Percentiles rank a stretch among this genome's conserved stretches.
These are phyloP conservation scores for Uropsilus gracilis DNA, from an alignment of 2,113 vertebrate species.

Conservation along the genomic window DNA sequence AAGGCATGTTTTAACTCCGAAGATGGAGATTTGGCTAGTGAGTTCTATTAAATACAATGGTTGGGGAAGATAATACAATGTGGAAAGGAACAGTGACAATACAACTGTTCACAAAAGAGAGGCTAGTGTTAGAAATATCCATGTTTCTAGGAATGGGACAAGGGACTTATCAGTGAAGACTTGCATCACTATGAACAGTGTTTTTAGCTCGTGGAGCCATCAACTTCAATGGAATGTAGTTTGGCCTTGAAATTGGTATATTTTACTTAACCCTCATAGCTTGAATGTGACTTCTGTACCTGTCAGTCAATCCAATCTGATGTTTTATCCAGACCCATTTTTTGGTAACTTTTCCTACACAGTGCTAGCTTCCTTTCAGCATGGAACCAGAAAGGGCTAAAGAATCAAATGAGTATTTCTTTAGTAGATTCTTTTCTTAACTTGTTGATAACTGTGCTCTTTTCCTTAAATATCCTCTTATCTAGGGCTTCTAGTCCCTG, in stretches of 20 bases:
- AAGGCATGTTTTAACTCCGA: too few species aligned
- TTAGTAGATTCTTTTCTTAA: slow-evolving; percentile 67
- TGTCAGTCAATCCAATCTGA: slow-evolving; percentile 46
- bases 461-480: slow-evolving; percentile 65
- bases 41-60: too few species aligned
- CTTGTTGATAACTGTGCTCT: slow-evolving; percentile 66
- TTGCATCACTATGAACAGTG: background rate
- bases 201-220: background rate
- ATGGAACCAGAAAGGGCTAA: slow-evolving; percentile 20
- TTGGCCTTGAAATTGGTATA: slow-evolving; percentile 2
- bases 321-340: slow-evolving; percentile 44
- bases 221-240: background rate
- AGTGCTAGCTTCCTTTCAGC: slow-evolving; percentile 65
- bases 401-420: slow-evolving; percentile 63
- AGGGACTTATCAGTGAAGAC: background rate
- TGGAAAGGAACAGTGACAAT: too few species aligned
- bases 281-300: slow-evolving; percentile 26
- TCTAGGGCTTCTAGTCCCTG: slow-evolving; percentile 52
- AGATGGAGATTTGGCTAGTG: too few species aligned
- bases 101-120: background rate
- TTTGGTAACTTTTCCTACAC: slow-evolving; percentile 38
- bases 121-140: background rate
- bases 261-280: slow-evolving; percentile 35
- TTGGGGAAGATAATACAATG: too few species aligned
- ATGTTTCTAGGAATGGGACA: background rate